Percentiles rank a stretch among this genome's conserved stretches.
Conservation (phyloP, 1,140 invertebrate genomes). For the Holotrichia oblita region DNA sequence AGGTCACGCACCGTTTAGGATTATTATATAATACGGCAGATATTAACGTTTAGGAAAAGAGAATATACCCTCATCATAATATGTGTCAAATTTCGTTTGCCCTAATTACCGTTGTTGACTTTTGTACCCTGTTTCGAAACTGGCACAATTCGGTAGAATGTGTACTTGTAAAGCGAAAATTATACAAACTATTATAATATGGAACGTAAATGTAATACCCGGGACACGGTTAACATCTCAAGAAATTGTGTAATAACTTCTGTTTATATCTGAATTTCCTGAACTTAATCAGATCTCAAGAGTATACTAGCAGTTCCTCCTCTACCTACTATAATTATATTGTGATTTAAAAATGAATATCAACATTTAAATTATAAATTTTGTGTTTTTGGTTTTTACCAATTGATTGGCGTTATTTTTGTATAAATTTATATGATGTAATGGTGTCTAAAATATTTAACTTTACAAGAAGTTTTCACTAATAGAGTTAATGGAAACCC, state of each 20-base stretch:
- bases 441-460: no score
- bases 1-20: conserved; percentile 15
- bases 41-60: conserved; percentile 9
- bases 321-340: no score
- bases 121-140: conserved; percentile 7
- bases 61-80: conserved; percentile 23
- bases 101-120: conserved; percentile 30
- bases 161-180: neutral
- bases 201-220: neutral
- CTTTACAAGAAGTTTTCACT: no score
- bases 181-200: neutral
- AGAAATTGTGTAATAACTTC: neutral
- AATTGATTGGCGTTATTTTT: no score
- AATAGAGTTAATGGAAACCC: no score
- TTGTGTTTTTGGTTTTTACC: no score
- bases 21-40: conserved; percentile 16
- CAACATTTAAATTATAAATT: no score
- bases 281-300: neutral
- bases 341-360: no score
- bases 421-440: no score
- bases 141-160: neutral
- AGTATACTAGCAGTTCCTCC: no score
- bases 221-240: neutral
- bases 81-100: conserved; percentile 31
- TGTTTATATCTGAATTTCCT: neutral